Percentiles rank a stretch among this genome's conserved stretches.
Evolutionary conservation across 2,888 invertebrate species (phyloP).

Genomic region (Orthonevra nobilis): DNA sequence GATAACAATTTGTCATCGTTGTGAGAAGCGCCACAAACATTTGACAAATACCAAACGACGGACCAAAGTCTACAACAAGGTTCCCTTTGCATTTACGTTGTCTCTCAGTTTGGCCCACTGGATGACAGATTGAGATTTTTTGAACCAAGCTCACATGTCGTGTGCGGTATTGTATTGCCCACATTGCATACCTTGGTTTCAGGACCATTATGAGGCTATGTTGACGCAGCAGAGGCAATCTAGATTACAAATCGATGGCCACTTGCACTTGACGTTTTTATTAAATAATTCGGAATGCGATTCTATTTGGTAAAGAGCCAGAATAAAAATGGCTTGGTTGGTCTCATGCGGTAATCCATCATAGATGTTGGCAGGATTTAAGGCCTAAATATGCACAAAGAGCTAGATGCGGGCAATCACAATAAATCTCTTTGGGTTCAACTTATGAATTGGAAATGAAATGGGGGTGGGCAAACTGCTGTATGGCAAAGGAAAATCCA

Average conservation of each 20-base stretch:
- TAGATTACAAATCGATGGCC: constrained; percentile 56
- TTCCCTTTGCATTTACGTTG: constrained; percentile 25
- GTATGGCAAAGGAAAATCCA: constrained; percentile 12
- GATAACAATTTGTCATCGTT: constrained; percentile 68
- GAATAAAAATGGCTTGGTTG: constrained; percentile 49
- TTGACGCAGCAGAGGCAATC: constrained; percentile 48
- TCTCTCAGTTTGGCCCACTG: constrained; percentile 2
- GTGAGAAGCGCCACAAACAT: constrained; percentile 57
- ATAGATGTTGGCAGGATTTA: constrained; percentile 55
- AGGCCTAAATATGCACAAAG: constrained; percentile 50
- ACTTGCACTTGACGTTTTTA: constrained; percentile 65
- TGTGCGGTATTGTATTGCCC: constrained; percentile 13
- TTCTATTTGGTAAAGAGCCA: constrained; percentile 19
- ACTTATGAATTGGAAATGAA: constrained; percentile 15
- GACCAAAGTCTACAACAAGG: constrained; percentile 27
- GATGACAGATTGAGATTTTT: constrained; percentile 54
- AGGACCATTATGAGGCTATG: constrained; percentile 19
- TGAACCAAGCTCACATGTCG: constrained; percentile 30
- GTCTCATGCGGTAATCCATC: constrained; percentile 54
- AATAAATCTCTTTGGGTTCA: constrained; percentile 42
- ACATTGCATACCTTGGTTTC: constrained; percentile 6
- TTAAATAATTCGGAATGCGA: constrained; percentile 52
- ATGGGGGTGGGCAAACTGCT: background rate
- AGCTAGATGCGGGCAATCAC: constrained; percentile 24
- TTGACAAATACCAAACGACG: constrained; percentile 61